Base-by-base conservation (phyloP, 2,113 vertebrate genomes). In the Formicarius rufipectus region DNA sequence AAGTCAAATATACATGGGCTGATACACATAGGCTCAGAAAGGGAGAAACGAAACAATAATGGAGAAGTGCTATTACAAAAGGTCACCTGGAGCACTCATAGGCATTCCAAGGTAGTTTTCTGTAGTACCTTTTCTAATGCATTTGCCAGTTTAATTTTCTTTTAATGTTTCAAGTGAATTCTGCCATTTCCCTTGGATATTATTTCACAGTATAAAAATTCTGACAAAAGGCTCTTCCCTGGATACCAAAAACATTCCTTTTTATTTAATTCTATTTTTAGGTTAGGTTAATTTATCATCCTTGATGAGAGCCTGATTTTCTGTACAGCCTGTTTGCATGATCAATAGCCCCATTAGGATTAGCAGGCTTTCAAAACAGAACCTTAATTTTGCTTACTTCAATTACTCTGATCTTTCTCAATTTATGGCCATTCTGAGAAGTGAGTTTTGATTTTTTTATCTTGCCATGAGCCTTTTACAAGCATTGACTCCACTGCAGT, bases 31-130 rank as follows among this genome's bases (percentile, higher is more conserved):
- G 79, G 56, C 53, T 96, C 63, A 82, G 78, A 85, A 82, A 71
- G 30, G 55, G 24, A 84, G 63, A 92, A 89, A 77, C 42, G 78
- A 89, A 81, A 47, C n/a, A 60, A 33, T 74, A 53, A 56, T 6
- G 4, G 64, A 81, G 73, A 81, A 95, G 89, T 92, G 91, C 89
- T 64, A 84, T 96, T 91, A 95, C 10, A 16, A 78, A 74, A 87
- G 89, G 87, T 76, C 93, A 91, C 53, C 62, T 76, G 58, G 71
- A 89, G 53, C 72, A 92, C 74, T 91, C 44, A 27, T 45, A 63
- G 80, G 22, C 66, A 56, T 27, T 64, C 33, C 37, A 89, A 19
- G 31, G 22, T 56, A 45, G 58, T 91, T 82, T 94, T 77, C 78
- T 92, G 45, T 47, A n/a, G 85, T 86, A 77, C 25, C 39, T 90